Conservation (phyloP, 2,797 vertebrate species). For the Miichthys miiuy region DNA sequence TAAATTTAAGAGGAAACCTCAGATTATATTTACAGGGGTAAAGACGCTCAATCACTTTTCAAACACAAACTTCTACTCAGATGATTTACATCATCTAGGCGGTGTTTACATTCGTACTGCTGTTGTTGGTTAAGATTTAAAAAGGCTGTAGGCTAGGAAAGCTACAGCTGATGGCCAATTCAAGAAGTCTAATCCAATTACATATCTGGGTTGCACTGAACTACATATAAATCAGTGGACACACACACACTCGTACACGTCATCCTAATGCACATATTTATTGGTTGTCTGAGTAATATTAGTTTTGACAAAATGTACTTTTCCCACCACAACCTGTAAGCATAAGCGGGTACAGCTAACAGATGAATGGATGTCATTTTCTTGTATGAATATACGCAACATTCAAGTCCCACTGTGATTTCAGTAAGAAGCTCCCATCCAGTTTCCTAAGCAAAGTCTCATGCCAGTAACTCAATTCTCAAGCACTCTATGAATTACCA, state of each 20-base stretch:
- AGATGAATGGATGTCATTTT: neutral
- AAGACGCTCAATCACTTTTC: neutral
- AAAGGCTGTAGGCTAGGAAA: neutral
- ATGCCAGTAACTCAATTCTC: conserved; percentile 41
- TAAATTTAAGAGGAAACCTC: neutral
- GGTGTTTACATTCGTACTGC: neutral
- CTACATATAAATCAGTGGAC: neutral
- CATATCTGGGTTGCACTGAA: neutral
- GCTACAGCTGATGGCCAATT: neutral
- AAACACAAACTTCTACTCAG: neutral
- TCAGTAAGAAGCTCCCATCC: conserved; percentile 5
- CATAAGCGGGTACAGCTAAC: neutral
- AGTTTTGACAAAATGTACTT: neutral
- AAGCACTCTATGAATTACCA: conserved; percentile 32
- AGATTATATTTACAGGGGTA: neutral
- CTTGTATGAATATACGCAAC: neutral
- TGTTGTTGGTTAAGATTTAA: neutral
- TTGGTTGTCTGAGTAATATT: neutral
- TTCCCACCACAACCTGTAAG: neutral
- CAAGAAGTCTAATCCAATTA: neutral
- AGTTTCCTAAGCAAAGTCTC: conserved; percentile 38
- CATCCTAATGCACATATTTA: neutral
- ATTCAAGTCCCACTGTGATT: conserved; percentile 15
- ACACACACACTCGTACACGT: neutral
- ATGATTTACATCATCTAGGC: neutral